Evolutionary conservation across 2,113 vertebrate species (phyloP), one percentile per base, ranked within the genome.

Genomic region (Callaeas wilsoni): DNA sequence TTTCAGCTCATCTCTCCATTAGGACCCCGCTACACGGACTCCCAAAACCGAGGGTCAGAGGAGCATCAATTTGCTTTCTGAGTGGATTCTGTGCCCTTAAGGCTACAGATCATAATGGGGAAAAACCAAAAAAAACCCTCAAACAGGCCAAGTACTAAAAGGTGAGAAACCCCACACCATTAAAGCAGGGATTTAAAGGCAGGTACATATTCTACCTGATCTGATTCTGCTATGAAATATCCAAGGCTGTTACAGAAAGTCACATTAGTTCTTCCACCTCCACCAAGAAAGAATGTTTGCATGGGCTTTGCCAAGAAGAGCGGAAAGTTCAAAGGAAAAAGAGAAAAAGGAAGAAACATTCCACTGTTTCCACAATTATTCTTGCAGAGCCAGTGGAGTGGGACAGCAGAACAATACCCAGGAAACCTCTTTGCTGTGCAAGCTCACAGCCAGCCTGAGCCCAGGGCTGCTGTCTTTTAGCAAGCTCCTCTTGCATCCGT

Each of bases 1-100:
- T 35, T 53, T 46, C 55, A 71, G 47, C 60, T 77, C 0, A 50
- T 59, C 59, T 39, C 86, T 69, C 90, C 80, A 93, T 90, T 89
- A 81, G 30, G 60, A 73, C 59, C 27, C 37, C 0, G 4, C 62
- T 77, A 67, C 42, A 53, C 69, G 83, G 80, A 37, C 9, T 35
- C 46, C 59, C 42, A 63, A 86, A 92, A 92, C 29, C 49, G 55
- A 46, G 23, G 50, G 71, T 84, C 85, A 93, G 55, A 86, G 35
- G 53, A 65, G 12, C 39, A 92, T 63, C 79, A 74, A 21, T 93
- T 92, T 94, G 22, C 76, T 93, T 89, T 93, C 84, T 89, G 85
- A 90, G 87, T 89, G 68, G 75, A 86, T 89, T 93, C 71, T 86
- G 33, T 77, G 39, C 47, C 64, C 76, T 87, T 64, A 84, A 67